Percentiles rank a stretch among this genome's conserved stretches.
phyloP scores from a whole-genome alignment of 2,888 invertebrate genomes.

The Acleris literana region DNA sequence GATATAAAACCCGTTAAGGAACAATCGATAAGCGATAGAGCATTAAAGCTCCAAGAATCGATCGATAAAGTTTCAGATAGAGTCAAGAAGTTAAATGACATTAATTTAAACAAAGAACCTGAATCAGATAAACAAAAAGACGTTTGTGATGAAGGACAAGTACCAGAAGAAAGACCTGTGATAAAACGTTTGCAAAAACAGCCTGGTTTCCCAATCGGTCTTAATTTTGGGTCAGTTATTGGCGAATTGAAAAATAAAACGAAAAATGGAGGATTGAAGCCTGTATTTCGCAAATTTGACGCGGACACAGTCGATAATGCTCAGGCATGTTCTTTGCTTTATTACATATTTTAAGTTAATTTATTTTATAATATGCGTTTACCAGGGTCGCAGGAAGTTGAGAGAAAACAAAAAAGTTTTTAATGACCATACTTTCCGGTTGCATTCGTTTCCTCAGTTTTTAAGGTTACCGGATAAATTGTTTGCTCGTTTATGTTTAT shows the following conservation, averaged over 20 bases:
- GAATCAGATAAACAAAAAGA: slow-evolving; percentile 23
- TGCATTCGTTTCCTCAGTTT: slow-evolving; percentile 20
- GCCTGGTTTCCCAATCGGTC: slow-evolving; percentile 62
- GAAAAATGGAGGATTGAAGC: slow-evolving; percentile 69
- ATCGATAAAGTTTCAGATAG: slow-evolving; percentile 61
- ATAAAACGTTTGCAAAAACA: slow-evolving; percentile 68
- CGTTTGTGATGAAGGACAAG: slow-evolving; percentile 35
- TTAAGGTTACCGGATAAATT: slow-evolving; percentile 14
- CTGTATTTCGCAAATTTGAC: slow-evolving; percentile 77
- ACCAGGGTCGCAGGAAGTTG: slow-evolving; percentile 33
- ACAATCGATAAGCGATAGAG: slow-evolving; percentile 54
- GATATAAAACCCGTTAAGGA: slow-evolving; percentile 47
- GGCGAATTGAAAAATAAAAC: slow-evolving; percentile 76
- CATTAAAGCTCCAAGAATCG: slow-evolving; percentile 52
- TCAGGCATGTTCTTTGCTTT: slow-evolving; percentile 61
- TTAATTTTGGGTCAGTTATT: slow-evolving; percentile 76
- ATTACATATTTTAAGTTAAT: slow-evolving; percentile 19
- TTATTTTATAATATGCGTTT: slow-evolving; percentile 9
- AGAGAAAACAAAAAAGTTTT: slow-evolving; percentile 29
- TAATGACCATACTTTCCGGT: slow-evolving; percentile 33
- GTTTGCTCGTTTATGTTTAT: slow-evolving; percentile 1
- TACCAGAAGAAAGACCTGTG: slow-evolving; percentile 54
- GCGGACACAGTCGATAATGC: slow-evolving; percentile 57
- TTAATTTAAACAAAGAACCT: slow-evolving; percentile 36
- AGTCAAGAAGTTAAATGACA: slow-evolving; percentile 52